phyloP scores from a whole-genome alignment of 2,113 vertebrate genomes.

The Corvus moneduloides region DNA sequence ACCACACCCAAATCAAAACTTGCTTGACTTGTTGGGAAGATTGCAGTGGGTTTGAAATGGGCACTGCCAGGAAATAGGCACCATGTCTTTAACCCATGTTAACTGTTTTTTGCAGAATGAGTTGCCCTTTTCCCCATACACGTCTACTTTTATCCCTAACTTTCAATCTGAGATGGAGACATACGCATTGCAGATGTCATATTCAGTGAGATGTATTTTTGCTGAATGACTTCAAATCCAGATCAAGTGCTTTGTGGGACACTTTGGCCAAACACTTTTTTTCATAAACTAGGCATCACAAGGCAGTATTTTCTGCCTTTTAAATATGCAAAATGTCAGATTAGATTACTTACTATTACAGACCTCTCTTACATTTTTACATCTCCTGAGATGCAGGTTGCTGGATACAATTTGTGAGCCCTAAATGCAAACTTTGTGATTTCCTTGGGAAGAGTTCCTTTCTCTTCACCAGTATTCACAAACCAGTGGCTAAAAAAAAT shows the following conservation, averaged over 20 bases:
- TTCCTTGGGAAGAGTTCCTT: background rate
- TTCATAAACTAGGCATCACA: background rate
- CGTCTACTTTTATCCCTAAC: background rate
- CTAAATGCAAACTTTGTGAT: background rate
- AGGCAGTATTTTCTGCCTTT: background rate
- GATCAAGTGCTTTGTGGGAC: background rate
- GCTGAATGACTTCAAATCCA: background rate
- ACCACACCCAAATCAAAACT: background rate
- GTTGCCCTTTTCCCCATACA: background rate
- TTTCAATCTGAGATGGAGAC: background rate
- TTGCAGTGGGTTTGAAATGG: background rate
- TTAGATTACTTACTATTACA: background rate
- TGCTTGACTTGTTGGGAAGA: background rate
- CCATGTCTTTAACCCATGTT: fast-evolving
- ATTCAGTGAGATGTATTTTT: background rate
- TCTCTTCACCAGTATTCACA: background rate
- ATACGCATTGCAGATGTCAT: background rate
- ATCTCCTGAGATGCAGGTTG: background rate
- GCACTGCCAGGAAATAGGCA: background rate
- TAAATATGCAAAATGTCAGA: background rate
- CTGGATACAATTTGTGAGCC: background rate
- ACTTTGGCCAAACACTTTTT: background rate
- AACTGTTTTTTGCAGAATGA: background rate
- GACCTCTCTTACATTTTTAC: background rate
- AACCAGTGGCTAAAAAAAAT: background rate